Conservation (phyloP, 2,888 invertebrate species). For the Girardia tigrina region DNA sequence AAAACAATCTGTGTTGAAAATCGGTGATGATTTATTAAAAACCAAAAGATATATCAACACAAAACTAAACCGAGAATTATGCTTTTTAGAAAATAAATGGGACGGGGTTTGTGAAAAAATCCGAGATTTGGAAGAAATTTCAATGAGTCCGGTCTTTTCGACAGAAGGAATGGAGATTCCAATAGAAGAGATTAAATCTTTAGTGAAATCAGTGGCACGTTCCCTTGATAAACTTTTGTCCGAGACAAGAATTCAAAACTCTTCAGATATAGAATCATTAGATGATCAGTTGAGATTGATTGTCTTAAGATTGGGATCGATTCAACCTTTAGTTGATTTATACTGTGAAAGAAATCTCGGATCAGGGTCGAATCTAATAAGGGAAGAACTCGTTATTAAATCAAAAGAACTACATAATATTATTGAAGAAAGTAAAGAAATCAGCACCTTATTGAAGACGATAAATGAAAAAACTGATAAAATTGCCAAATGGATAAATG, state of each 20-base stretch:
- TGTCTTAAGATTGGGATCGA: background rate
- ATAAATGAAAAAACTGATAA: background rate
- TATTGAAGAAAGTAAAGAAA: background rate
- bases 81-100: conserved; percentile 14
- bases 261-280: background rate
- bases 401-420: background rate
- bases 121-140: background rate
- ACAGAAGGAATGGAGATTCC: background rate
- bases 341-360: background rate
- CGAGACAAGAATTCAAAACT: background rate
- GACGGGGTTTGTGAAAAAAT: background rate
- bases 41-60: background rate
- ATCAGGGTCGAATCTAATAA: background rate
- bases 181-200: background rate
- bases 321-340: background rate
- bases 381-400: background rate
- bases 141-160: background rate
- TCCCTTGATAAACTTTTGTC: background rate
- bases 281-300: background rate
- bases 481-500: background rate
- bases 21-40: background rate
- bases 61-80: background rate
- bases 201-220: background rate
- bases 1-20: background rate
- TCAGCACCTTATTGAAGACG: background rate